A percentile compares a stretch with the other conserved stretches of the same genome.
These are phyloP conservation scores for Tenthredo notha DNA, from an alignment of 2,888 invertebrate genomes.

Conservation along the genomic window DNA sequence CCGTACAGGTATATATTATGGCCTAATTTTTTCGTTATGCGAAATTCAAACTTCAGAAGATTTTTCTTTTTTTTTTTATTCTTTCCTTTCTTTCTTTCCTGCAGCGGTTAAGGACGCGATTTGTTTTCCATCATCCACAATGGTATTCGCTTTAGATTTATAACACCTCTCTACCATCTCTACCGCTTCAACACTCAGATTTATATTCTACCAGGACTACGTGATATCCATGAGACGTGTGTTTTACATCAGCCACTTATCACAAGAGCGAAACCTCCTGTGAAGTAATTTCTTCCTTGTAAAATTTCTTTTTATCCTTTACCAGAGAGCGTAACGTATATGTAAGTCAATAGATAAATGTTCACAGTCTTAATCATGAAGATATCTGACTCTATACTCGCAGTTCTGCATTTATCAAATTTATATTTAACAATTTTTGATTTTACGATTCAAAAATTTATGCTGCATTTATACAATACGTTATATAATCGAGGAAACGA, in stretches of 20 bases:
- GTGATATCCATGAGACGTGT: constrained; percentile 34
- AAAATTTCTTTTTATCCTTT: constrained; percentile 16
- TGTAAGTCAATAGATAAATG: neutral
- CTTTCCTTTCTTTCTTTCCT: too few species aligned
- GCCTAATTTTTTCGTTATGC: constrained; percentile 27
- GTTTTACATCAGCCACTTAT: constrained; percentile 52
- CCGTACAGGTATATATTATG: neutral
- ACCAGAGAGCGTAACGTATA: too few species aligned
- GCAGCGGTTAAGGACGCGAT: neutral
- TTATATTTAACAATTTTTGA: neutral
- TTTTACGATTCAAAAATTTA: neutral
- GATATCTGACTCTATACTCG: neutral
- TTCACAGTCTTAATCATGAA: neutral
- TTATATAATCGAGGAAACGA: neutral
- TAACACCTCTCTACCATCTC: neutral
- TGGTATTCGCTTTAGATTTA: constrained; percentile 13
- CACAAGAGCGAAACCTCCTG: constrained; percentile 13
- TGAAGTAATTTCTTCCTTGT: neutral
- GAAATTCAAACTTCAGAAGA: neutral
- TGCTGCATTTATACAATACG: too few species aligned
- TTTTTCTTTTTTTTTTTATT: neutral
- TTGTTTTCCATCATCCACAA: constrained; percentile 17
- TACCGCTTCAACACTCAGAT: constrained; percentile 17
- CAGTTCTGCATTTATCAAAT: neutral
- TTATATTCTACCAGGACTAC: constrained; percentile 39